Percentiles rank a stretch among this genome's conserved stretches.
These are phyloP conservation scores for Semibalanus balanoides DNA, from an alignment of 1,140 invertebrate species.

Conservation along the genomic window DNA sequence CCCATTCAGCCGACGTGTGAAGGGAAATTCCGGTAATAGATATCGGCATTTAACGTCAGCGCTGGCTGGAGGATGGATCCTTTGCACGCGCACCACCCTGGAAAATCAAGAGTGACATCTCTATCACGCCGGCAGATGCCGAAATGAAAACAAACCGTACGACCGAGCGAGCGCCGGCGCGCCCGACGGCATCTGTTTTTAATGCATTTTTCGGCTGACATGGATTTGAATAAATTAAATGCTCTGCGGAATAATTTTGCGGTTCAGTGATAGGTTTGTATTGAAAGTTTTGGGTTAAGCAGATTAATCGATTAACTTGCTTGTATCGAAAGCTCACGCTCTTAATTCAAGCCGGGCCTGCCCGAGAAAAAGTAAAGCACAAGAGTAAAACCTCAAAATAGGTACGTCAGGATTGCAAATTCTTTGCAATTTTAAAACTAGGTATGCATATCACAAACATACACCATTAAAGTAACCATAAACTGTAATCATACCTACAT, in stretches of 20 bases:
- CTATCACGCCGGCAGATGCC: not conserved
- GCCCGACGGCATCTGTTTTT: not conserved
- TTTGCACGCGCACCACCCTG: not conserved
- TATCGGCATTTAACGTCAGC: not conserved
- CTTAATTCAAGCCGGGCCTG: too few species aligned
- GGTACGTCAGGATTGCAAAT: too few species aligned
- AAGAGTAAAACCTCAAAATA: too few species aligned
- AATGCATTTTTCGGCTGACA: not conserved
- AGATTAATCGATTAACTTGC: not conserved
- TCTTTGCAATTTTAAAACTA: too few species aligned
- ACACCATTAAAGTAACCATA: too few species aligned
- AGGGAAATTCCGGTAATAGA: slow-evolving; percentile 2
- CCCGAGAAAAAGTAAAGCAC: too few species aligned
- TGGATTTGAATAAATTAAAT: not conserved
- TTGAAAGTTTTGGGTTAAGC: not conserved
- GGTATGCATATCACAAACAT: too few species aligned
- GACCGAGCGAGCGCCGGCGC: too few species aligned
- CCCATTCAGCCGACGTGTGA: not conserved
- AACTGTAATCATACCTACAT: too few species aligned
- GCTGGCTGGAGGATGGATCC: not conserved
- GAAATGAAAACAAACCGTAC: slow-evolving; percentile 2
- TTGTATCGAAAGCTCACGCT: too few species aligned
- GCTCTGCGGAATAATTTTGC: not conserved
- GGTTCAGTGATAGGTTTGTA: not conserved
- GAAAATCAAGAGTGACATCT: slow-evolving; percentile 2